Evolutionary conservation across 1,140 invertebrate species (phyloP).

Genomic region (Drosophila pectinifera): DNA sequence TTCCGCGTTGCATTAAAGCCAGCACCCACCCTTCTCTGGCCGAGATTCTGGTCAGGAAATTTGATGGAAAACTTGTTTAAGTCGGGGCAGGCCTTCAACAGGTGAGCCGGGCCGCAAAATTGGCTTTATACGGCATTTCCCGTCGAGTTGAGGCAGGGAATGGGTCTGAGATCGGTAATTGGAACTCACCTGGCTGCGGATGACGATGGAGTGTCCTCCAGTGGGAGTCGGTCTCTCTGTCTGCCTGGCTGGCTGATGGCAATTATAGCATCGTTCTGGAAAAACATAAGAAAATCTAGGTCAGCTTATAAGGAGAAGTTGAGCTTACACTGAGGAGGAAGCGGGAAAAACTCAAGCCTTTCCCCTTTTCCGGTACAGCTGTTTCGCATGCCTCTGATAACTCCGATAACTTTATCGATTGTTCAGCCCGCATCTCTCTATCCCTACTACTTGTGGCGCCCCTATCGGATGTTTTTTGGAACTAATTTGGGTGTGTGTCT

Average conservation of each 20-base stretch:
- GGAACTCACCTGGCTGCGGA: constrained; percentile 52
- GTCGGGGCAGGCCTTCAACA: constrained; percentile 34
- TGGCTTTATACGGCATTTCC: constrained; percentile 73
- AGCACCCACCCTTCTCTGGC: constrained; percentile 19
- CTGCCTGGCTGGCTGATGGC: constrained; percentile 26
- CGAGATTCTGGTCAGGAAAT: constrained; percentile 60
- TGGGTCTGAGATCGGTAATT: constrained; percentile 15
- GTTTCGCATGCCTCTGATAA: constrained; percentile 4
- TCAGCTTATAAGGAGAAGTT: constrained; percentile 50
- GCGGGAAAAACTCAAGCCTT: neutral
- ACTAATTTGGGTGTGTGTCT: too few species aligned
- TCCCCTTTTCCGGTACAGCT: constrained; percentile 2
- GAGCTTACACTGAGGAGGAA: constrained; percentile 3
- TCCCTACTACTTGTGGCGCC: too few species aligned
- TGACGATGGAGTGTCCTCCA: constrained; percentile 43
- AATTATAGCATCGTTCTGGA: constrained; percentile 66
- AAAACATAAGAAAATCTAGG: constrained; percentile 40
- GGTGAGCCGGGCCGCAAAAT: constrained; percentile 54
- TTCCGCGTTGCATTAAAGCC: constrained; percentile 75
- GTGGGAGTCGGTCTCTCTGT: constrained; percentile 11
- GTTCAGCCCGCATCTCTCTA: constrained; percentile 20
- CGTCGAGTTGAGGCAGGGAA: constrained; percentile 14
- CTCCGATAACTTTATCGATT: constrained; percentile 37
- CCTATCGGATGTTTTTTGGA: too few species aligned
- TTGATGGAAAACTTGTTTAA: constrained; percentile 67